Evolutionary conservation across 2,888 invertebrate species (phyloP), one percentile per base, ranked within the genome.

Genomic region (Volucella inflata): DNA sequence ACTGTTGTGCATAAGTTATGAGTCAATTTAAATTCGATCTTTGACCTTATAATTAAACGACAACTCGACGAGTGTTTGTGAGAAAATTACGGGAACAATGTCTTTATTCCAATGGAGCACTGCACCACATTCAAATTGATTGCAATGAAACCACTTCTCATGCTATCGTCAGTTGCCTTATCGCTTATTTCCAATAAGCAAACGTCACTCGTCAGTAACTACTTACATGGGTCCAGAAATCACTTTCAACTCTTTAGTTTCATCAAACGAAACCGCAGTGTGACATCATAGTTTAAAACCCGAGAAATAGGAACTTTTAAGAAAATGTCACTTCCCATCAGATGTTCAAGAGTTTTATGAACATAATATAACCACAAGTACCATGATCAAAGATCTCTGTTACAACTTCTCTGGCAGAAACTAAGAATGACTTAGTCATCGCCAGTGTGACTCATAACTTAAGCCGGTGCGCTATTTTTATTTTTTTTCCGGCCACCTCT

Each of bases 1-100:
- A 78, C 74, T 78, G 64, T 76, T 83, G 38, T 81, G 85, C 70
- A 82, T 82, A 85, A 78, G 67, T 75, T 79, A 89, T 90, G 89
- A 89, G 87, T 89, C 88, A 89, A 89, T 88, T 88, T 81, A 87
- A 74, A 77, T 84, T 85, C 87, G 87, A 89, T 87, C 88, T 88
- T 75, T 84, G 80, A 85, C 80, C 89, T 70, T 88, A 70, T 64
- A 84, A 84, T 83, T 79, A 62, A 44, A 21, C 65, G 70, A 16
- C 38, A 42, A 46, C 36, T 21, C n/a, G 51, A 42, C 53, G 21
- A 21, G 30, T 46, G 71, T 72, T 71, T 65, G 77, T 77, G 77
- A 60, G 71, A 77, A 77, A 38, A 62, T 21, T 3, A 51, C 36
- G 64, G 51, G 53, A 64, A 40, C 16, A 65, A 53, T 53, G 71